phyloP scores from a whole-genome alignment of 2,113 vertebrate species.

The Osmerus eperlanus region DNA sequence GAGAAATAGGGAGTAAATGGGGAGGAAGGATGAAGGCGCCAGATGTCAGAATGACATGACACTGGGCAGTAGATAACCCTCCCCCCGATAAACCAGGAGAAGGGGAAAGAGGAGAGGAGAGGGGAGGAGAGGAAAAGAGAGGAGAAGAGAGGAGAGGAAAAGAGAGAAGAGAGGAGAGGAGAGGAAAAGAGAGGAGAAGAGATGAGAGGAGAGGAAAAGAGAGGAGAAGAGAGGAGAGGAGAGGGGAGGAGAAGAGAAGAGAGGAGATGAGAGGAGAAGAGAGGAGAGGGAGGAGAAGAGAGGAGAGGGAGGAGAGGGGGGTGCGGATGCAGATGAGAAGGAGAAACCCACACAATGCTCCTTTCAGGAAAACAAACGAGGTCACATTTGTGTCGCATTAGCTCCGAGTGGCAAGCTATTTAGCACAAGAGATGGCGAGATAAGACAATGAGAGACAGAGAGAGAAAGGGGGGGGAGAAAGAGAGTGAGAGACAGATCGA shows the following conservation, averaged over 20 bases:
- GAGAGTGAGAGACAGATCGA: not conserved
- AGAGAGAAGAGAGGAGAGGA: not conserved
- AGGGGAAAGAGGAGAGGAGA: not conserved
- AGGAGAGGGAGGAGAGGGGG: not conserved
- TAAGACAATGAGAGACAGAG: not conserved
- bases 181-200: no score
- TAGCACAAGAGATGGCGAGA: not conserved
- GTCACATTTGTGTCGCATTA: no score
- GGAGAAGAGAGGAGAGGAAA: not conserved
- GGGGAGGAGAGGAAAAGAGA: not conserved
- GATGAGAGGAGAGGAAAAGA: not conserved
- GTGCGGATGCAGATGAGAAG: not conserved
- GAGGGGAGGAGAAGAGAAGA: not conserved
- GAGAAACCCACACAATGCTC: not conserved
- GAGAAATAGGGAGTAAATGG: not conserved
- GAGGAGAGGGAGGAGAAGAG: not conserved
- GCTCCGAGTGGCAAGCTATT: not conserved
- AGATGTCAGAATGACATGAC: no score
- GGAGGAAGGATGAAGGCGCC: not conserved
- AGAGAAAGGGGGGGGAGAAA: not conserved
- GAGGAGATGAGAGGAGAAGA: no score
- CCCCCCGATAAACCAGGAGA: not conserved
- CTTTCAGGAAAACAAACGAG: not conserved
- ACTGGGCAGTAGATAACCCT: no score
- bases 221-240: not conserved